These are phyloP conservation scores for Rhysida immarginata DNA, from an alignment of 1,140 invertebrate genomes.

Conservation along the genomic window DNA sequence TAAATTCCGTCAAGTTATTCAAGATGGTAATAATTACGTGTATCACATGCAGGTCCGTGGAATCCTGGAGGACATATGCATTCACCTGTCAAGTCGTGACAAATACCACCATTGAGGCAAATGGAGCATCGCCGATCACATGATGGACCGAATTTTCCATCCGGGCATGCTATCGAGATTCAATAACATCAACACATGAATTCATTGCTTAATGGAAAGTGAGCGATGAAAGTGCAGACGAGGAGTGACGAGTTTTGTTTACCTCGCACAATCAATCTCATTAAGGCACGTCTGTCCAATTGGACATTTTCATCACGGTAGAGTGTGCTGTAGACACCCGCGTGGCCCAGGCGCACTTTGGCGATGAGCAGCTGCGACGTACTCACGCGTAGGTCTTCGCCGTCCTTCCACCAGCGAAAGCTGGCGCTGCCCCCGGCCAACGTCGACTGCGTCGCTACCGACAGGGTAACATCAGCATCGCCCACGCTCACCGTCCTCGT, in stretches of 20 bases:
- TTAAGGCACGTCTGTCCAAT: constrained; percentile 4
- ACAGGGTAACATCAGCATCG: background rate
- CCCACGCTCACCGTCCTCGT: constrained; percentile 2
- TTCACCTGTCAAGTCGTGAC: constrained; percentile 13
- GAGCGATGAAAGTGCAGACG: too few relatives aligned
- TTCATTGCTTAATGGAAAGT: too few relatives aligned
- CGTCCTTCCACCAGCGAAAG: background rate
- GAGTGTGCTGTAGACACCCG: constrained; percentile 10
- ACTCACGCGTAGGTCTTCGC: background rate
- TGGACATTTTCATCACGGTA: background rate
- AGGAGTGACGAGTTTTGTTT: background rate
- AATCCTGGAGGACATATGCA: constrained; percentile 19
- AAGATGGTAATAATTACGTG: too few relatives aligned
- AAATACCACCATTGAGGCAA: constrained; percentile 18
- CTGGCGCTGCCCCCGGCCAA: background rate
- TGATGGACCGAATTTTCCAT: constrained; percentile 1
- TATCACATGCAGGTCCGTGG: constrained; percentile 14
- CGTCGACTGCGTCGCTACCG: background rate
- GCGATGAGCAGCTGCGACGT: background rate
- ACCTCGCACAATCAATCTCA: constrained; percentile 13
- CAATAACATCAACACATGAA: too few relatives aligned
- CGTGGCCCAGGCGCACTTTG: constrained; percentile 1
- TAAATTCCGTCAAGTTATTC: too few relatives aligned
- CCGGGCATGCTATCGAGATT: constrained; percentile 8
- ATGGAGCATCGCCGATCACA: constrained; percentile 8